phyloP scores from a whole-genome alignment of 2,888 invertebrate genomes.

The Stomorhina lunata region DNA sequence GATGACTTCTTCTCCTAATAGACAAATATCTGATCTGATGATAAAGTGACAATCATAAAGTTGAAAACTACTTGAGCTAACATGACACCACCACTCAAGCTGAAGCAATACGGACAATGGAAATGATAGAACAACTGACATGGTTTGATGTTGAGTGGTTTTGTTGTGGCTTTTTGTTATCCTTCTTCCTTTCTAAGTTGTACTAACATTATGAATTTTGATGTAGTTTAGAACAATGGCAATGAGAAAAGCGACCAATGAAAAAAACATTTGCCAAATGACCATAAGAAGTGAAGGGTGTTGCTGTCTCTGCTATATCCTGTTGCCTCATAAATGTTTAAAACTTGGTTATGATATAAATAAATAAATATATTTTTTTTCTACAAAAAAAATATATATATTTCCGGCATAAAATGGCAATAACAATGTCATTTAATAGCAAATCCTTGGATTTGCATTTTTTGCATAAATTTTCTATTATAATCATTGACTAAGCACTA shows the following conservation, averaged over 20 bases:
- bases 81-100: not conserved
- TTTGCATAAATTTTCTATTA: conserved; percentile 10
- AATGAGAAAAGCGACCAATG: conserved; percentile 1
- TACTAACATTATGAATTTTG: conserved; percentile 31
- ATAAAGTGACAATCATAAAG: conserved; percentile 38
- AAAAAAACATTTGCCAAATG: conserved; percentile 43
- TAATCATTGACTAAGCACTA: conserved; percentile 31
- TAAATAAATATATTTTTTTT: no score
- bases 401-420: conserved; percentile 53
- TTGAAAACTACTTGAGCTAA: not conserved
- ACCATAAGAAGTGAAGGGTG: conserved; percentile 37
- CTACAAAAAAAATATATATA: no score
- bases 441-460: conserved; percentile 45
- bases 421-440: conserved; percentile 37
- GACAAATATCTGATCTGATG: conserved; percentile 31
- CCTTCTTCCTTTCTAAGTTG: not conserved
- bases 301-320: not conserved
- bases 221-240: conserved; percentile 20
- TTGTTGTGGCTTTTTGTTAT: conserved; percentile 9
- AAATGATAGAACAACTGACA: not conserved
- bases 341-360: not conserved
- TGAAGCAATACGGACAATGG: not conserved
- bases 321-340: conserved; percentile 13
- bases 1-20: not conserved
- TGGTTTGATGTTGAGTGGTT: conserved; percentile 51